Evolutionary conservation across 2,888 invertebrate genomes (phyloP).

Genomic region (Sinopyrophorus schimmeli): DNA sequence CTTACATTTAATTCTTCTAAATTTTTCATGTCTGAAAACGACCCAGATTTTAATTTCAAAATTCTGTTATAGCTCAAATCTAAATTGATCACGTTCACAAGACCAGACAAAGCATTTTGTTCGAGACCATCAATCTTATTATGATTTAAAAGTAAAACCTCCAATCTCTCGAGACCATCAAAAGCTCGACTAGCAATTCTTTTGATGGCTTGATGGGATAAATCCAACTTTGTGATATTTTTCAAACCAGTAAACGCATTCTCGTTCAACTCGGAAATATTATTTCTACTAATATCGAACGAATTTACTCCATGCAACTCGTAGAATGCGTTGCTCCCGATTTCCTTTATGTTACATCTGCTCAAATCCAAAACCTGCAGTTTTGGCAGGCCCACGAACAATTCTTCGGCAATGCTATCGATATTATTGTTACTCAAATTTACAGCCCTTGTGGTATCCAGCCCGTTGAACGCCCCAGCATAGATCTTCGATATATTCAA

Average conservation of each 20-base stretch:
- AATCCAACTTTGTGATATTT: constrained; percentile 5
- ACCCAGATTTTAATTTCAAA: not conserved
- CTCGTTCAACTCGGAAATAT: not conserved
- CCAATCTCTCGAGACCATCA: constrained; percentile 1
- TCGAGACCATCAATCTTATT: constrained; percentile 4
- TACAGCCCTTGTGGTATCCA: not conserved
- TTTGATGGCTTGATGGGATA: constrained; percentile 8
- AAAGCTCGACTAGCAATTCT: constrained; percentile 3
- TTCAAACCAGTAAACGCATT: constrained; percentile 11
- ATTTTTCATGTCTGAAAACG: not conserved
- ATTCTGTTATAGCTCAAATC: constrained; percentile 17
- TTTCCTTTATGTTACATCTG: constrained; percentile 8
- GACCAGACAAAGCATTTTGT: not conserved
- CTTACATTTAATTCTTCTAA: not conserved
- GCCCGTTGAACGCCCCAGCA: constrained; percentile 13
- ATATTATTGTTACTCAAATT: constrained; percentile 23
- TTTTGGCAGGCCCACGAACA: constrained; percentile 10
- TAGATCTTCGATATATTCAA: constrained; percentile 3
- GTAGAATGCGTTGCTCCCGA: constrained; percentile 10
- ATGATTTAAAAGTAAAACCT: constrained; percentile 5
- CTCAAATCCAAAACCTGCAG: constrained; percentile 23
- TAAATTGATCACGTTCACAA: not conserved
- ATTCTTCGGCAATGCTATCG: constrained; percentile 5
- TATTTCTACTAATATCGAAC: constrained; percentile 4
- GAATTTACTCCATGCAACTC: constrained; percentile 3